Evolutionary conservation across 2,113 vertebrate genomes (phyloP), one percentile per base, ranked within the genome.

Genomic region (Tinamus guttatus): DNA sequence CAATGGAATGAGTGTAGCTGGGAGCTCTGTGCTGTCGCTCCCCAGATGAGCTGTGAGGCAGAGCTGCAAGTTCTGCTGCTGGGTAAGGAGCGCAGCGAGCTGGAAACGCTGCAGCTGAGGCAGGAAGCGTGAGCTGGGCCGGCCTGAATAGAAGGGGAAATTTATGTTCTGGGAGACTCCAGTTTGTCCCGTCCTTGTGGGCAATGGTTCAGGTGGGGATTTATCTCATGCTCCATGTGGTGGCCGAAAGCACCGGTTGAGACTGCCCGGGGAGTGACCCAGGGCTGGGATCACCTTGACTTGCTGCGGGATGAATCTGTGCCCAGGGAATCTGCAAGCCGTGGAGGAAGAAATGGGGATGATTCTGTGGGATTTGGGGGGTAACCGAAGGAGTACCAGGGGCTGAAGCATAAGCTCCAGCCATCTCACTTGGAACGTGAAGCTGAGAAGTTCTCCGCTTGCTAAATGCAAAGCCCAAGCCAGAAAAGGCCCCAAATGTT

Each of bases 1-100:
- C 16, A 32, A 9, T 10, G 21, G 43, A 73, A 47, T 7, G 30
- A 25, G 0, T 1, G 1, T 30, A 17, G 30, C 5, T 54, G 3
- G 2, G 13, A 14, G n/a, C 9, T 30, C 38, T 32, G 12, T 32
- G 34, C 12, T 21, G 9, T 38, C 0, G 2, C 14, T 9, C 11
- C 32, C 43, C 45, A 17, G 49, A 41, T 25, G 34, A 7, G 14
- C 22, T 25, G 27, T n/a, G 10, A 47, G 30, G 27, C 24, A 7
- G 45, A 60, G 59, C 0, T 8, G 5, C 56, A 18, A 0, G 2
- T 14, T n/a, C 19, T 34, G 8, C 30, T 22, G 32, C 18, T 36
- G 18, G 12, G 21, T 25, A 9, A n/a, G 52, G 13, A 13, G 6
- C 27, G 24, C 6, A 9, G 18, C 36, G 38, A 51, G 25, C 30